Base-by-base conservation (phyloP, 2,888 invertebrate genomes). In the Hybos culiciformis region DNA sequence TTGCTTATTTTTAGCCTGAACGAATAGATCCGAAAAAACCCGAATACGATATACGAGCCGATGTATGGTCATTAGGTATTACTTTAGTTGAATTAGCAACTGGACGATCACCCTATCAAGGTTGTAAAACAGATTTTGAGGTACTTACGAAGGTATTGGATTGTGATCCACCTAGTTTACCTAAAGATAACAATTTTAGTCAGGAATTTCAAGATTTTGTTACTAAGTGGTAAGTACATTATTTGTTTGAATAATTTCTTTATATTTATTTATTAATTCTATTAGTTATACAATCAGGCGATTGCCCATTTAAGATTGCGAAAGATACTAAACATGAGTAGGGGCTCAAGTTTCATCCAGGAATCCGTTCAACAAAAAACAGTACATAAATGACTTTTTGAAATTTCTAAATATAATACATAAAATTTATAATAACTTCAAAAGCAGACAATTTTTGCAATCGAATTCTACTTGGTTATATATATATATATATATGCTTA, bases 31-130 rank as follows among this genome's bases (percentile, higher is more conserved):
- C 93, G 19, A 78, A 80, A 47, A 81, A 86, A 61, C 93, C 92
- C 42, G 91, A 93, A 69, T 98, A 98, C 67, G 98, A 98, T 70
- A 93, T 98, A 60, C 77, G 98, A 55, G 97, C 98, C 17, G 98
- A 99, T 70, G 97, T 99, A 40, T 98, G 98, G 98, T 94, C 94
- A 52, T 73, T 98, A 53, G 98, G 98, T 53, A 94, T 92, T 57
- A 91, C 91, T 43, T 72, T 92, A 45, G 90, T 98, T 41, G 98
- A 98, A 72, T 72, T 98, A 57, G 98, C 97, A 37, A 93, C 93
- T 12, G 97, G 94, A 41, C 81, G 83, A 52, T 96, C 94, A 64
- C 97, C 97, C 1, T 91, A 91, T 67, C 75, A 78, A 63, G 87
- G 92, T 69, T 96, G 96, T 67, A 84, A 85, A 69, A 93, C 90